Evolutionary conservation across 2,113 vertebrate genomes (phyloP), one percentile per base, ranked within the genome.

Genomic region (Pterocles orientalis): DNA sequence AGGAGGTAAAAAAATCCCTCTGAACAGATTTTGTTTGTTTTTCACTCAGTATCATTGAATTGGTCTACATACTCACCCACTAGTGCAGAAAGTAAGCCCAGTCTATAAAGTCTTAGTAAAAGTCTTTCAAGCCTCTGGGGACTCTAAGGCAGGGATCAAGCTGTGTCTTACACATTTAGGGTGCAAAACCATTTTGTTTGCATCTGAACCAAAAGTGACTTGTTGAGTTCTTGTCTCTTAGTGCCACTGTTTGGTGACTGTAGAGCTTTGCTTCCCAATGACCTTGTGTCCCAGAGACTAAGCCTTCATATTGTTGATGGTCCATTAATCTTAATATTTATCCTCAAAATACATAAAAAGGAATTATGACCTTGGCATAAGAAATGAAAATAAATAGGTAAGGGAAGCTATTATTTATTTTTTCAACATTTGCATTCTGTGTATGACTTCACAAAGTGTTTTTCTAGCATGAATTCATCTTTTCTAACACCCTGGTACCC

Each of bases 251-350:
- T 87, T 57, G 50, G 86, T 76, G 77, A 45, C 56, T 85, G 60
- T 14, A 61, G 77, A 31, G 72, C 50, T 94, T 12, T 0, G 57
- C 57, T 95, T 96, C 73, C 77, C 66, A 69, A 14, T 94, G 93
- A 95, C 93, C 91, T 95, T 87, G 57, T 91, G 84, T 96, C 73
- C 66, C 45, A 54, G 72, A 92, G 77, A 65, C 57, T 53, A 85
- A 95, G 73, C 48, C 56, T 95, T 92, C 1, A 0, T 84, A 48
- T 91, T 95, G 86, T 89, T 92, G 89, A 72, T 2, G 6, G 71
- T 95, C 69, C 95, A 91, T 95, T 91, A 94, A 86, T 92, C 86
- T 90, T 92, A 94, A 92, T 96, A 93, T 97, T 96, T 96, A 92
- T 94, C 92, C 75, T 96, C 93, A 96, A 95, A 97, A 95, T 95